These are phyloP conservation scores for Diceros bicornis DNA, from an alignment of 2,797 vertebrate species.

Conservation along the genomic window DNA sequence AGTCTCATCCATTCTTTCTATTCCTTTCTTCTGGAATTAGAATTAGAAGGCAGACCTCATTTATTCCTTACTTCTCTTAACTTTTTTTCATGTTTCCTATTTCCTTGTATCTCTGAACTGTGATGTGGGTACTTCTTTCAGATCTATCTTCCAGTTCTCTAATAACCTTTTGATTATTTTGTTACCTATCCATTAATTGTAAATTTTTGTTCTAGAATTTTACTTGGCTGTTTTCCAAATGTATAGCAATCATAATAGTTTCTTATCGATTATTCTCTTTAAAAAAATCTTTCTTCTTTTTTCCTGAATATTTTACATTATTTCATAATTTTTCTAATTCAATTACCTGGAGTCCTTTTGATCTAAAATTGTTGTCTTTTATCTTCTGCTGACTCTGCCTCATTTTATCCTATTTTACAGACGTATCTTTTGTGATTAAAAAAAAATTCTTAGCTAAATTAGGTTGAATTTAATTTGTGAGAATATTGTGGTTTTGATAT, in stretches of 20 bases:
- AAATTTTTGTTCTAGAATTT: constrained; percentile 3
- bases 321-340: background rate
- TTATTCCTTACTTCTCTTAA: background rate
- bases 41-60: background rate
- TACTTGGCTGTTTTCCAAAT: background rate
- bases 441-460: background rate
- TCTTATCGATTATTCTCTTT: background rate
- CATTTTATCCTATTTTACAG: background rate
- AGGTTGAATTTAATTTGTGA: background rate
- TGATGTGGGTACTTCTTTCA: background rate
- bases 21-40: background rate
- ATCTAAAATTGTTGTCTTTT: background rate
- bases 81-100: background rate
- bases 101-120: background rate
- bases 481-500: background rate
- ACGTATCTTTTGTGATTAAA: background rate
- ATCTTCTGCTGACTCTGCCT: background rate
- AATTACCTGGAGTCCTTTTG: background rate
- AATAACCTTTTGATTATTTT: background rate
- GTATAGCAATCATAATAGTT: background rate
- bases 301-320: background rate
- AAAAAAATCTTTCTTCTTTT: background rate
- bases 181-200: background rate
- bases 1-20: background rate
- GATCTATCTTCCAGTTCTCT: background rate